Base-by-base conservation (phyloP, 2,113 vertebrate genomes). In the Cryptomyrus ogoouensis region DNA sequence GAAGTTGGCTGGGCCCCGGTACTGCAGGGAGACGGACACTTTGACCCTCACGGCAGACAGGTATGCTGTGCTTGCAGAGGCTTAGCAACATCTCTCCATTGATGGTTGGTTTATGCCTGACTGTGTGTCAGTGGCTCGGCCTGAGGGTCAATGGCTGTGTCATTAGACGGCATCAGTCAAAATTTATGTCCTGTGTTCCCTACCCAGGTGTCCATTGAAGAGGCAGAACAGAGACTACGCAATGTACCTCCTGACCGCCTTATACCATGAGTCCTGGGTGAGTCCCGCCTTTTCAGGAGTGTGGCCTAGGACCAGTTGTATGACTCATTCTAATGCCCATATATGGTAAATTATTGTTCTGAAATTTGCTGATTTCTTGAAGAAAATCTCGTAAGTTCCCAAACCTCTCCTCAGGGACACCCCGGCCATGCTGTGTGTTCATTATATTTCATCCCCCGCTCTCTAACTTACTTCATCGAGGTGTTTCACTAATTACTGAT, bases 181-280 rank as follows among this genome's bases (percentile, higher is more conserved):
- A 10, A 70, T 70, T 13, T 70, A 31, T 13, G 24, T n/a, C 66
- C 31, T 90, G 13, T 88, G 52, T 35, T 13, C 12, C n/a, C 44
- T 70, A 91, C 89, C 90, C 92, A 99, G 98, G 91, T 99, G 98
- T 92, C 98, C 98, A 0, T 91, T 99, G 84, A 97, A 95, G 92
- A 95, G 95, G 91, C 98, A 99, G 96, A 99, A 99, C 92, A 95
- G 96, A 42, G 97, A 99, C 93, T 97, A 99, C 15, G 95, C 96
- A 89, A 91, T 97, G 91, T 99, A 99, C 92, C 96, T 99, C 53
- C 97, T 99, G 13, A 99, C 98, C 3, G 98, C 99, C 90, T 94
- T 99, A 49, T 99, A 98, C 94, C 98, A 99, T 3, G 98, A 99
- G 91, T 98, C 98, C 12, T 99, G 98, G 98, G 98, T 99, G 96